A percentile compares a stretch with the other conserved stretches of the same genome.
phyloP scores from a whole-genome alignment of 2,113 vertebrate species.

The Chiloscyllium plagiosum region DNA sequence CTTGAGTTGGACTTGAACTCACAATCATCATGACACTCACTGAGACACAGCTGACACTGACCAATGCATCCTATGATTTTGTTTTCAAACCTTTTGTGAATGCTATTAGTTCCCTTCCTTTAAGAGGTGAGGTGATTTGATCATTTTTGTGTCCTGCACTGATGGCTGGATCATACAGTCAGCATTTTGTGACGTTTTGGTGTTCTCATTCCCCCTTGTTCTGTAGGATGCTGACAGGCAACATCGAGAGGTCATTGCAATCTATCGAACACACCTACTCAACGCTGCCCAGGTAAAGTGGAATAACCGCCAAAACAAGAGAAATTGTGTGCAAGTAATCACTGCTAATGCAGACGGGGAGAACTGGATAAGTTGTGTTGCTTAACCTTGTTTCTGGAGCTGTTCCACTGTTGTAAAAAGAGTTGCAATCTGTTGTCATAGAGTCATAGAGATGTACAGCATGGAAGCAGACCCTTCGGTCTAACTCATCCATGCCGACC shows the following conservation, averaged over 20 bases:
- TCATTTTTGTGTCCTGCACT: background rate
- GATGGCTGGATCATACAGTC: background rate
- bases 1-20: background rate
- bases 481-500: too few species aligned
- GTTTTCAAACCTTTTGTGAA: background rate
- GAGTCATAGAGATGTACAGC: too few species aligned
- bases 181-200: background rate
- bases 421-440: background rate
- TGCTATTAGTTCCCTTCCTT: background rate
- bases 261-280: slow-evolving; percentile 92
- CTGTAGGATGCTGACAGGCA: slow-evolving; percentile 80
- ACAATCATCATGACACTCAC: background rate
- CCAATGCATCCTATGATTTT: background rate
- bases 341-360: background rate
- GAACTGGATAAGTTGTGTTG: background rate
- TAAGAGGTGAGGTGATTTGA: background rate
- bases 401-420: background rate
- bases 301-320: too few species aligned
- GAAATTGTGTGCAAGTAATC: too few species aligned
- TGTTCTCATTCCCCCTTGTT: background rate
- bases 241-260: slow-evolving; percentile 89
- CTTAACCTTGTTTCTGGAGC: background rate
- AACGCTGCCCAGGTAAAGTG: slow-evolving; percentile 85
- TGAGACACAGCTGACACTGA: background rate
- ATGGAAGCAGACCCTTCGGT: too few species aligned